These are phyloP conservation scores for Chamaetylas fuelleborni DNA, from an alignment of 2,113 vertebrate species.

Conservation along the genomic window DNA sequence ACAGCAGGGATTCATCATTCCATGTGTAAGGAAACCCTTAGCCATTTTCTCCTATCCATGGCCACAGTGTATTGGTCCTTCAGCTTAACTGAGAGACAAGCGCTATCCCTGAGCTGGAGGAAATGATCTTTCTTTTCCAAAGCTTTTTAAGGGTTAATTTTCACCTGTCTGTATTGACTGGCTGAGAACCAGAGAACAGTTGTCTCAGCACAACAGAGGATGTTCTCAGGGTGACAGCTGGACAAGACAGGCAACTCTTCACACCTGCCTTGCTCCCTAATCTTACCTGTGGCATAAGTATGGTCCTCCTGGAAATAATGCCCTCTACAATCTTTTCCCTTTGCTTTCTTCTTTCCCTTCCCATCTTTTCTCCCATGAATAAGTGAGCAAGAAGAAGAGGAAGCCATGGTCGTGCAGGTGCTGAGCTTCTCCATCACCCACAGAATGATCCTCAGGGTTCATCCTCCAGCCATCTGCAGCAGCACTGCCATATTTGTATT, in stretches of 20 bases:
- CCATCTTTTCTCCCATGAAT: not conserved
- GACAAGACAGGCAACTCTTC: not conserved
- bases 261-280: not conserved
- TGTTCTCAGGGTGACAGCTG: not conserved
- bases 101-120: not conserved
- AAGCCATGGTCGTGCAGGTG: not conserved
- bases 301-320: not conserved
- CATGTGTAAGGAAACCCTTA: not conserved
- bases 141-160: not conserved
- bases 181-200: not conserved
- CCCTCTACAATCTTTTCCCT: not conserved
- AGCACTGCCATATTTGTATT: not conserved
- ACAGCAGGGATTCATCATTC: not conserved
- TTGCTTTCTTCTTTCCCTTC: not conserved
- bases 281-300: accelerated
- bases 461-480: not conserved
- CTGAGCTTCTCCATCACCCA: not conserved
- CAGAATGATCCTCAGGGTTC: not conserved
- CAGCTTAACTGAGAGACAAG: not conserved
- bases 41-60: not conserved
- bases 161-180: not conserved
- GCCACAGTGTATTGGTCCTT: not conserved
- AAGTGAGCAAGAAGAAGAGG: not conserved
- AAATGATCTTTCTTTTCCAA: not conserved
- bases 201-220: not conserved